Base-by-base conservation (phyloP, 2,113 vertebrate species). In the Trochalopteron elliotii region DNA sequence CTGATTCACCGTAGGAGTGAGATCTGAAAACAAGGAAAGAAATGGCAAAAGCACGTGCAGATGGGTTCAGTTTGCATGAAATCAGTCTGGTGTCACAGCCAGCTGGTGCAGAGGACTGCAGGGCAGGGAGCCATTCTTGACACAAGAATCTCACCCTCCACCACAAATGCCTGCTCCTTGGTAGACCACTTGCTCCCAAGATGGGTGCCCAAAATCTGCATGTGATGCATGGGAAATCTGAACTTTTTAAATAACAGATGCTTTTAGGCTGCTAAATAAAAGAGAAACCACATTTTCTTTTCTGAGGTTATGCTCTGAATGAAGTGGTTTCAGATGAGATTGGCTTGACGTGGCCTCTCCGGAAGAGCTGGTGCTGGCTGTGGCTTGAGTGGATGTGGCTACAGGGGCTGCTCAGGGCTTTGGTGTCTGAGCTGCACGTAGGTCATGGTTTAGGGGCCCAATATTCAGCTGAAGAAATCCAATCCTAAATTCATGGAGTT, bases 371-470 rank as follows among this genome's bases (percentile, higher is more conserved):
- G 21, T 39, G 44, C 30, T 81, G 77, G 33, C 39, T 69, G 35
- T 18, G 49, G n/a, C 55, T 87, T 11, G 78, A 57, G 19, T 1
- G 7, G 78, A 88, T 60, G 63, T 69, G 75, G 82, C 70, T 69
- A 2, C 0, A 0, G 7, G 11, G 87, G 82, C 53, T 93, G 70
- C 74, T 71, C 0, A 0, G 53, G 27, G 52, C 47, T 78, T 68
- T 17, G 8, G 3, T 71, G 24, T 28, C 70, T 88, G 53, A 88
- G 44, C 71, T 90, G 55, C 28, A 53, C 0, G 0, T 33, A 22
- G 39, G 11, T 33, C 7, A 1, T 16, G 7, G n/a, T 35, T 52
- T 37, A 65, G 49, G 31, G 28, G 12, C 24, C n/a, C 53, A 28
- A 22, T 22, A 42, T 0, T 25, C 59, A 83, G 31, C 2, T 27